Conservation (phyloP, 2,113 vertebrate genomes). For the Corythornis madagascariensis region DNA sequence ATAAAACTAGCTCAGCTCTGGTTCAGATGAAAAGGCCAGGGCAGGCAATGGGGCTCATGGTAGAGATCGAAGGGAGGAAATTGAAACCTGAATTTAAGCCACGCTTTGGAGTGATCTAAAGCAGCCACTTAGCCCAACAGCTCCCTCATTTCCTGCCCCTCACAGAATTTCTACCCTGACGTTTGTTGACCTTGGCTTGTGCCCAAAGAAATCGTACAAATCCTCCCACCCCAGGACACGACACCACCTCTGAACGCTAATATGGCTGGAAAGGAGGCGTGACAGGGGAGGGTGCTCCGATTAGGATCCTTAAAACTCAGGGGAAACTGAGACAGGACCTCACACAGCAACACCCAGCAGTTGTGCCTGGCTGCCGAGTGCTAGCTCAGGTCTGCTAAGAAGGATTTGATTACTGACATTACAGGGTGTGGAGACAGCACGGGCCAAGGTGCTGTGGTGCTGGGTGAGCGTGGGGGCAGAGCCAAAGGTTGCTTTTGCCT, state of each 20-base stretch:
- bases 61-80: neutral
- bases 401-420: neutral
- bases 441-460: neutral
- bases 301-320: neutral
- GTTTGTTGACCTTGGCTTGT: neutral
- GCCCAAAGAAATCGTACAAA: neutral
- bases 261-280: neutral
- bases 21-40: neutral
- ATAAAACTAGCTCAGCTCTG: fast-evolving
- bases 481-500: neutral
- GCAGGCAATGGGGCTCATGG: neutral
- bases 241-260: neutral
- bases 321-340: neutral
- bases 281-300: fast-evolving
- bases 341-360: neutral
- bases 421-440: neutral
- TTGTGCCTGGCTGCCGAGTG: neutral
- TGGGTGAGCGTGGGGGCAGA: neutral
- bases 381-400: neutral
- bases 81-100: slow-evolving; percentile 11
- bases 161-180: neutral
- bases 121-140: neutral
- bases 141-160: slow-evolving; percentile 29
- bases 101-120: neutral
- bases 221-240: neutral